phyloP scores from a whole-genome alignment of 2,888 invertebrate species.

The Ichneumoninae sp. region DNA sequence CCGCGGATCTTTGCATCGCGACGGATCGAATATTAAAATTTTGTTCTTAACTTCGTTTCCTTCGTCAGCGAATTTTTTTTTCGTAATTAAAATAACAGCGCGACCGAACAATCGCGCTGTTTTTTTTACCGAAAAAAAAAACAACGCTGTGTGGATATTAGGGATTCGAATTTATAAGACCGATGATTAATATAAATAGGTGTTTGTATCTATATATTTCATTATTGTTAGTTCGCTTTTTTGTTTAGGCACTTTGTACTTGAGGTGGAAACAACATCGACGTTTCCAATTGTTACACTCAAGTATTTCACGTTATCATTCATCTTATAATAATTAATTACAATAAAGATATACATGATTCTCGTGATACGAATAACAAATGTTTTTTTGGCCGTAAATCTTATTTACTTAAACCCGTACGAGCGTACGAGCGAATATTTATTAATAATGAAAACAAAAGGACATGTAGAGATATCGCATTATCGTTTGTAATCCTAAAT shows the following conservation, averaged over 20 bases:
- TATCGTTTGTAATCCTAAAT: constrained; percentile 10
- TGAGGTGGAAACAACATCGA: constrained; percentile 50
- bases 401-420: background rate
- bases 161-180: constrained; percentile 41
- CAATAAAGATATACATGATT: constrained; percentile 58
- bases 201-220: constrained; percentile 64
- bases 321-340: constrained; percentile 54
- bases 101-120: constrained; percentile 6
- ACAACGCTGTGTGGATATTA: background rate
- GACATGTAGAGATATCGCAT: constrained; percentile 14
- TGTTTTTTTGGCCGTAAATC: constrained; percentile 8
- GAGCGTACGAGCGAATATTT: background rate
- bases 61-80: background rate
- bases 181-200: constrained; percentile 58
- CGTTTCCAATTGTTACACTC: constrained; percentile 48
- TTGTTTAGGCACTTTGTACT: constrained; percentile 68
- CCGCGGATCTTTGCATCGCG: constrained; percentile 67
- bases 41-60: constrained; percentile 30
- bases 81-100: background rate
- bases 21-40: constrained; percentile 27
- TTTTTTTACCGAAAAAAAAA: constrained; percentile 24
- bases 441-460: constrained; percentile 9
- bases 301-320: constrained; percentile 62
- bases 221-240: constrained; percentile 62
- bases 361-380: constrained; percentile 48